Conservation (phyloP, 2,797 vertebrate genomes). For the Nasua narica region DNA sequence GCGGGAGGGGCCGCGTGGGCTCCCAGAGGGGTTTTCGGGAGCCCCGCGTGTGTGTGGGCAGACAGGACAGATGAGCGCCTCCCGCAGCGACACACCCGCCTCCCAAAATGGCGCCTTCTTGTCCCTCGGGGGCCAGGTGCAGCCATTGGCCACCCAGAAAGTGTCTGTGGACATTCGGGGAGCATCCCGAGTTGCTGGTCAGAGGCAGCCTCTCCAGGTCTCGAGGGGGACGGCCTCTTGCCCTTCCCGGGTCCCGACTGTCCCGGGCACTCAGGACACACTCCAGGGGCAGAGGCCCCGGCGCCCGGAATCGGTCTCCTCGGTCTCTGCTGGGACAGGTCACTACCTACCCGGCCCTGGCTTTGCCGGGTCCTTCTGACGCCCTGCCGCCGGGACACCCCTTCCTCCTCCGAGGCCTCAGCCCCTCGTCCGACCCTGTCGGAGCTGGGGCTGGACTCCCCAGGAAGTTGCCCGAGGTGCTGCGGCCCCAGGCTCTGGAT, state of each 20-base stretch:
- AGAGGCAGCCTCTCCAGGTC: neutral
- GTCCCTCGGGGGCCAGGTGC: neutral
- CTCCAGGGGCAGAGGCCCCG: accelerated
- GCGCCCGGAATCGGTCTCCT: neutral
- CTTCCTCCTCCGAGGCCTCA: neutral
- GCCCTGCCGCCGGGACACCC: neutral
- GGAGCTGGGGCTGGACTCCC: neutral
- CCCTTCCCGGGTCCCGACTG: accelerated
- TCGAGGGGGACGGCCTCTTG: too few relatives aligned
- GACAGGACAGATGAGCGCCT: accelerated
- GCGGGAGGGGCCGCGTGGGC: too few relatives aligned
- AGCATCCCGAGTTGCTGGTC: neutral
- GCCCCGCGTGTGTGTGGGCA: accelerated
- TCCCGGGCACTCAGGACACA: accelerated
- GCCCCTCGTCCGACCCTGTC: accelerated
- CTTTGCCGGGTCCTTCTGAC: neutral
- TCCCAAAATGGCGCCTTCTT: accelerated
- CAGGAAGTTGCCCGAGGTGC: neutral
- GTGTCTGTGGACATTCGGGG: neutral
- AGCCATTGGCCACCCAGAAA: neutral
- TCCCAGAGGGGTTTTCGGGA: neutral
- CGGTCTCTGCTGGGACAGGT: accelerated
- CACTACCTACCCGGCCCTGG: neutral
- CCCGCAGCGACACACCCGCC: accelerated
- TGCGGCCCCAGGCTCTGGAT: neutral